A percentile compares a stretch with the other conserved stretches of the same genome.
Conservation (phyloP, 2,888 invertebrate species). For the Eugnorisma glareosa region DNA sequence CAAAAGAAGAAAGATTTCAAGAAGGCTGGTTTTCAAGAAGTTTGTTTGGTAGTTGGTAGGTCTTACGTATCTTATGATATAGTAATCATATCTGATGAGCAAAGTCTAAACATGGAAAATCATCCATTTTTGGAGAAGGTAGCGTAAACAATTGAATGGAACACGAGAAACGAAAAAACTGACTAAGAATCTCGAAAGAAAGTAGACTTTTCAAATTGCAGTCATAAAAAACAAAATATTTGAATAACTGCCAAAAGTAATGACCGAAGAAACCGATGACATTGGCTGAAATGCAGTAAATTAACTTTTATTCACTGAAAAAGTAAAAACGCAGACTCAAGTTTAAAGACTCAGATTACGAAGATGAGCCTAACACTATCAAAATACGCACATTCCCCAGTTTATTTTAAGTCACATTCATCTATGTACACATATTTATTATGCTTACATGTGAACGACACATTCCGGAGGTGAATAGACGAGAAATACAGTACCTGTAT, state of each 20-base stretch:
- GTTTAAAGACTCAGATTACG: conserved; percentile 27
- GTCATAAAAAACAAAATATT: conserved; percentile 22
- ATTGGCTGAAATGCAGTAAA: conserved; percentile 1
- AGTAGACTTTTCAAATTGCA: background rate
- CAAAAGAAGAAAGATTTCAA: no score
- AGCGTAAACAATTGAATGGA: background rate
- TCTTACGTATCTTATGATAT: background rate
- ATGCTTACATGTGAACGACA: conserved; percentile 30
- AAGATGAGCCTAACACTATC: conserved; percentile 12
- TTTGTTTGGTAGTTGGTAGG: no score
- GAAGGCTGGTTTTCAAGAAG: no score
- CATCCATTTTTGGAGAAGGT: background rate
- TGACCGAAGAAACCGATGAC: conserved; percentile 4
- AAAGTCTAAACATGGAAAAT: background rate
- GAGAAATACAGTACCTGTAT: conserved; percentile 2
- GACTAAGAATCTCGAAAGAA: background rate
- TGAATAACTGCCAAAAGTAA: conserved; percentile 27
- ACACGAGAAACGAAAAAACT: background rate
- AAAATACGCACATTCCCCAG: conserved; percentile 34
- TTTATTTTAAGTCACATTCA: conserved; percentile 51
- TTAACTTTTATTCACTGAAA: conserved; percentile 11
- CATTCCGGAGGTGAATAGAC: conserved; percentile 27
- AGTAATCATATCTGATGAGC: background rate
- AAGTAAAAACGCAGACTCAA: no score
- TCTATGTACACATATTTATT: background rate